These are phyloP conservation scores for Haliaeetus leucogaster DNA, from an alignment of 2,113 vertebrate genomes.

Conservation along the genomic window DNA sequence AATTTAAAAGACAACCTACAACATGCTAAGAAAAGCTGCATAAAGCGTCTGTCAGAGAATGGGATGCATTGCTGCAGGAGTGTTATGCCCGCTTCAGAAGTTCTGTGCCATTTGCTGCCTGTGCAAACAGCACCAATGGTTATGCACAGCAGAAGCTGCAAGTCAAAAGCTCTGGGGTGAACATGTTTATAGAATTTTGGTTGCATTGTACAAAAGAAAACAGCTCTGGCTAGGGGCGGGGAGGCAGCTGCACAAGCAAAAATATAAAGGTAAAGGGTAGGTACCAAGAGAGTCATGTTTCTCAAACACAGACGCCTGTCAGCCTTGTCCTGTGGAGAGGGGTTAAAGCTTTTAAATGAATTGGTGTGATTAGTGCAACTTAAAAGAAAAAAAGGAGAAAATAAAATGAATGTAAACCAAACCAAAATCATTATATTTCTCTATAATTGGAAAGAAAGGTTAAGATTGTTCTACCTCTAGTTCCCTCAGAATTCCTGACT, in stretches of 20 bases:
- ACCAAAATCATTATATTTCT: conserved; percentile 56
- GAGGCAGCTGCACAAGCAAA: conserved; percentile 78
- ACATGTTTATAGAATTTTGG: conserved; percentile 48
- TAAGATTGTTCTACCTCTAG: conserved; percentile 87
- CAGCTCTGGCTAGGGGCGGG: conserved; percentile 62
- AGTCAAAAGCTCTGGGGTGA: conserved; percentile 73
- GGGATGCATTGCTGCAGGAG: conserved; percentile 54
- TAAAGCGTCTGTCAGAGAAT: conserved; percentile 66
- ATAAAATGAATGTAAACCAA: conserved; percentile 67
- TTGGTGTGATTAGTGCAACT: conserved; percentile 73
- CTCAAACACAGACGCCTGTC: conserved; percentile 89
- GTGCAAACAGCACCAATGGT: conserved; percentile 50
- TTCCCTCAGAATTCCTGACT: conserved; percentile 96
- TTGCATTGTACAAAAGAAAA: conserved; percentile 69
- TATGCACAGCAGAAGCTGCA: conserved; percentile 75
- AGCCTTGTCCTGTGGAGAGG: conserved; percentile 88
- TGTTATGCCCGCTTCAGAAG: conserved; percentile 28
- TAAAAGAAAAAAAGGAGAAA: conserved; percentile 53
- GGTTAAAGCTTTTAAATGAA: conserved; percentile 84
- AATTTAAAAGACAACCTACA: conserved; percentile 58
- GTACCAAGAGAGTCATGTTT: conserved; percentile 90
- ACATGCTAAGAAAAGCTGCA: conserved; percentile 76
- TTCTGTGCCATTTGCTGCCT: conserved; percentile 46
- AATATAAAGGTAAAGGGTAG: conserved; percentile 81
- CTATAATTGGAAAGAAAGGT: conserved; percentile 49